A percentile compares a stretch with the other conserved stretches of the same genome.
Evolutionary conservation across 64 coral and sea anemone species (phyloP).

Genomic region (Pocillopora verrucosa): DNA sequence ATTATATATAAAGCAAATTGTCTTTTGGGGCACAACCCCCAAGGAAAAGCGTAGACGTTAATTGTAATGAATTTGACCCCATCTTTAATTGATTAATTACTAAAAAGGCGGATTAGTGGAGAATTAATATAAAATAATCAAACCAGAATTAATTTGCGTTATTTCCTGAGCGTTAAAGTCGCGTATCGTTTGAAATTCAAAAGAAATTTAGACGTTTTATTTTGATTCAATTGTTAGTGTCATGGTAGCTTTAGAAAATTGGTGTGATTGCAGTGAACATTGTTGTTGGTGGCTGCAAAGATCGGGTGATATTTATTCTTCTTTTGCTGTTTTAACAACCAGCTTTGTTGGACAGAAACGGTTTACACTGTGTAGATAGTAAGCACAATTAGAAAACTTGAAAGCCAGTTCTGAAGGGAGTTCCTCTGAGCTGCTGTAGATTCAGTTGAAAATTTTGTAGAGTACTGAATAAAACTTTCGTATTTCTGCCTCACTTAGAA

Average conservation of each 20-base stretch:
- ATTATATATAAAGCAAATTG: conserved; percentile 4
- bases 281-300: neutral
- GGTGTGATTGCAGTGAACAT: neutral
- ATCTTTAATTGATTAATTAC: neutral
- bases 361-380: too few species aligned
- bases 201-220: neutral
- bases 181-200: neutral
- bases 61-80: neutral
- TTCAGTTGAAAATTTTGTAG: too few species aligned
- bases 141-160: neutral
- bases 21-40: neutral
- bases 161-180: neutral
- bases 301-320: conserved; percentile 7
- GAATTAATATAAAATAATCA: conserved; percentile 26
- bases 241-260: neutral
- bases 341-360: neutral
- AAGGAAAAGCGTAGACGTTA: neutral
- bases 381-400: too few species aligned
- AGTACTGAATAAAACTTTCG: too few species aligned
- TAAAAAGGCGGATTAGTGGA: neutral
- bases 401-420: neutral
- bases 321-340: neutral
- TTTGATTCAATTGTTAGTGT: neutral
- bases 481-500: too few species aligned
- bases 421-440: too few species aligned